Conservation (phyloP, 1,140 invertebrate species). For the Leguminivora glycinivorella region DNA sequence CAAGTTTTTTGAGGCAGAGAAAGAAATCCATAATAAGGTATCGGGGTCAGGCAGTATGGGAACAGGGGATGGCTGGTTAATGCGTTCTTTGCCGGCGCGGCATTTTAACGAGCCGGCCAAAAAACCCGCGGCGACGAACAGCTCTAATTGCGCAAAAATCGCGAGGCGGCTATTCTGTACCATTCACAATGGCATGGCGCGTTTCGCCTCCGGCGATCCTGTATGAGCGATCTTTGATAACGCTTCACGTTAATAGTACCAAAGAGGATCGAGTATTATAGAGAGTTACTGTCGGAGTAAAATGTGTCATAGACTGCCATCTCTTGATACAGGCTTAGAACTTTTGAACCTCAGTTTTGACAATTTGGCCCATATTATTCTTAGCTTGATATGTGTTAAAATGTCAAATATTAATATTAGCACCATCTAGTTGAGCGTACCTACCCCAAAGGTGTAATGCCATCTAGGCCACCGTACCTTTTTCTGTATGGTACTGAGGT, state of each 20-base stretch:
- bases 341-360: no score
- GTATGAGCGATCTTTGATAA: not conserved
- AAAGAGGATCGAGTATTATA: no score
- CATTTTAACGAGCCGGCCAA: conserved; percentile 70
- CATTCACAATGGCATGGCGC: not conserved
- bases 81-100: conserved; percentile 60
- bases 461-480: no score
- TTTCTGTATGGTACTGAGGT: no score
- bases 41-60: conserved; percentile 56
- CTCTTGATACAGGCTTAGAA: no score
- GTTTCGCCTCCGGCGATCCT: not conserved
- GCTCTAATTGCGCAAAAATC: conserved; percentile 61
- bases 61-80: conserved; percentile 64
- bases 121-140: conserved; percentile 50
- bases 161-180: not conserved
- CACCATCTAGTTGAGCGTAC: no score
- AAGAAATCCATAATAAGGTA: conserved; percentile 50
- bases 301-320: no score
- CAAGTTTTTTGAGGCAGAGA: conserved; percentile 47
- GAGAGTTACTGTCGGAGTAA: no score
- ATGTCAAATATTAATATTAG: no score
- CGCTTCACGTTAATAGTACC: not conserved
- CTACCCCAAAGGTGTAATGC: no score
- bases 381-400: no score
- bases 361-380: no score